A percentile compares a stretch with the other conserved stretches of the same genome.
These are phyloP conservation scores for Sinelater perroti DNA, from an alignment of 2,888 invertebrate species.

Conservation along the genomic window DNA sequence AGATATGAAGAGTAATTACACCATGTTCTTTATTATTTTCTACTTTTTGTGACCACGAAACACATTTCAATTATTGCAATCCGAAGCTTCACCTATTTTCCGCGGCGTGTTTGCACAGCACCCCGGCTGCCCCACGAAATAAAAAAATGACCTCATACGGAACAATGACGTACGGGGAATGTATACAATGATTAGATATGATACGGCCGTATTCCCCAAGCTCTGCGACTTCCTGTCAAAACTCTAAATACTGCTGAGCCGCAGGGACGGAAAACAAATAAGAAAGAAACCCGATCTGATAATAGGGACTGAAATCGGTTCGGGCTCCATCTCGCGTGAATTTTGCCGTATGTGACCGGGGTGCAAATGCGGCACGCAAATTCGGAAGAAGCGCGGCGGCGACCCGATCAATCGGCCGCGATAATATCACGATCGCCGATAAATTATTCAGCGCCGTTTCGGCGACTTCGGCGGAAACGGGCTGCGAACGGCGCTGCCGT, in stretches of 20 bases:
- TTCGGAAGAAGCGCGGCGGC: too few relatives aligned
- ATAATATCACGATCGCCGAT: conserved; percentile 6
- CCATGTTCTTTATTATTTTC: too few relatives aligned
- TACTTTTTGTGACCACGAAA: too few relatives aligned
- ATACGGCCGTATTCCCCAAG: conserved; percentile 36
- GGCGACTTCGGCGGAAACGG: background rate
- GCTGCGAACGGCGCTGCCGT: background rate
- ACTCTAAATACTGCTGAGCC: conserved; percentile 48
- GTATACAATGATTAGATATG: conserved; percentile 37
- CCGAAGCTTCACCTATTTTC: too few relatives aligned
- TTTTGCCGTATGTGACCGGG: conserved; percentile 28
- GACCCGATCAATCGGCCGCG: conserved; percentile 1
- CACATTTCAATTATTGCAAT: too few relatives aligned
- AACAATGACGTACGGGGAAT: background rate
- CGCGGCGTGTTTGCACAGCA: too few relatives aligned
- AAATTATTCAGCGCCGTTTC: conserved; percentile 12
- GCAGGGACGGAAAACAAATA: conserved; percentile 45
- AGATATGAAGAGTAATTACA: too few relatives aligned
- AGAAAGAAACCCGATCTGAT: conserved; percentile 47
- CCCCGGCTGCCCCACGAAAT: too few relatives aligned
- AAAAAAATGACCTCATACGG: conserved; percentile 14
- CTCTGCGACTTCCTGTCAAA: conserved; percentile 44
- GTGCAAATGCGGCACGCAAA: conserved; percentile 18
- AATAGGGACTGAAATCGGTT: conserved; percentile 41
- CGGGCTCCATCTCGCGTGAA: conserved; percentile 27